Evolutionary conservation across 2,113 vertebrate species (phyloP).

Genomic region (Ailurus styani): DNA sequence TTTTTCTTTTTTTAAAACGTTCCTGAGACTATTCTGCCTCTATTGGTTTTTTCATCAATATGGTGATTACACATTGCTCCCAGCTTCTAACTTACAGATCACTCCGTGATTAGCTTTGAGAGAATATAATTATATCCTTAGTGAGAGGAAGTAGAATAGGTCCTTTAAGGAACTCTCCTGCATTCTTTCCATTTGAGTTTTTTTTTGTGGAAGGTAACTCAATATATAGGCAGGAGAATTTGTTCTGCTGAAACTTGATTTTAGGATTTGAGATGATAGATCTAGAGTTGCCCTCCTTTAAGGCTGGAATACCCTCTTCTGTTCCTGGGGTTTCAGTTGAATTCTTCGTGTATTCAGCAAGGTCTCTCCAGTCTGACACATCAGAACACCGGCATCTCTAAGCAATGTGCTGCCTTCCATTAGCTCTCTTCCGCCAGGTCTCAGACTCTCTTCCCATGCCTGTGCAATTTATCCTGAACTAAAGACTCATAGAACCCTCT

Average conservation of each 20-base stretch:
- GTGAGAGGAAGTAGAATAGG: not conserved
- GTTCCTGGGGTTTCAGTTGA: not conserved
- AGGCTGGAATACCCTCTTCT: not conserved
- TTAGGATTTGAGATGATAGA: not conserved
- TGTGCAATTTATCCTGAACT: not conserved
- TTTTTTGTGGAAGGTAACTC: not conserved
- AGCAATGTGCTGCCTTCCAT: not conserved
- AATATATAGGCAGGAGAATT: not conserved
- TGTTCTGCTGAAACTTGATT: not conserved
- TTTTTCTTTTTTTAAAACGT: not conserved
- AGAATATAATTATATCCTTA: not conserved
- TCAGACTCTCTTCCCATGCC: not conserved
- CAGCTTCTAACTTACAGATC: not conserved
- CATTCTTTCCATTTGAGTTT: not conserved
- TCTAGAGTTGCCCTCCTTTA: not conserved
- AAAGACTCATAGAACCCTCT: not conserved
- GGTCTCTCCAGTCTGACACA: not conserved
- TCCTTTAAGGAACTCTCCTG: not conserved
- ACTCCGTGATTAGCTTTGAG: not conserved
- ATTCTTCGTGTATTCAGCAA: not conserved
- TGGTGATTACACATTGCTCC: not conserved
- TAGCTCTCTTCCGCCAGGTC: not conserved
- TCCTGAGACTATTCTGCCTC: not conserved
- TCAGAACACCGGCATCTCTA: not conserved
- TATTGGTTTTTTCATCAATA: not conserved